Conservation (phyloP, 2,113 vertebrate genomes). For the Athene noctua region DNA sequence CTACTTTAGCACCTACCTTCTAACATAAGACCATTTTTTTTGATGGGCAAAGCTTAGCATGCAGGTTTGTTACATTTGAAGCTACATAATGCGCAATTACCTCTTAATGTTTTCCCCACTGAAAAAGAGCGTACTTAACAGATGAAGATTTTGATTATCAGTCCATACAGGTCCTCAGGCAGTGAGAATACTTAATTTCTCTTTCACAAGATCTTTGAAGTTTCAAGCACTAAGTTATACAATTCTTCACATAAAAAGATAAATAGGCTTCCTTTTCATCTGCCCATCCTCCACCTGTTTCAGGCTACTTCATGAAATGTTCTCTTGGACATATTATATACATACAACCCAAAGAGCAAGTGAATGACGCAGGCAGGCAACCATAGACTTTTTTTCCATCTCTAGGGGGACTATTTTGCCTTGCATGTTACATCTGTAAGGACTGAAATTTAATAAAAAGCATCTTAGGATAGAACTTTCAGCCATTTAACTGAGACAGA, state of each 20-base stretch:
- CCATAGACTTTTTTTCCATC: neutral
- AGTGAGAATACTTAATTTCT: neutral
- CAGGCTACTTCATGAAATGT: neutral
- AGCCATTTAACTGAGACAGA: neutral
- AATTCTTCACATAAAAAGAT: neutral
- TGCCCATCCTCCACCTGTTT: neutral
- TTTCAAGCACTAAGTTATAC: neutral
- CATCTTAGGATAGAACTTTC: neutral
- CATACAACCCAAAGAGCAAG: neutral
- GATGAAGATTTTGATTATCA: neutral
- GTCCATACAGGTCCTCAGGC: neutral
- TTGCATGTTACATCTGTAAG: neutral
- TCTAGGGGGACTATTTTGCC: neutral
- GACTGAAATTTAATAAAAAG: neutral
- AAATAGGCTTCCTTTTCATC: neutral
- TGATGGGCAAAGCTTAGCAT: neutral
- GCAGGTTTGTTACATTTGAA: neutral
- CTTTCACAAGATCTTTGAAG: neutral
- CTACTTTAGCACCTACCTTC: neutral
- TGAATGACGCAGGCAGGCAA: neutral
- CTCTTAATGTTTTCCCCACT: neutral
- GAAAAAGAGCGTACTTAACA: neutral
- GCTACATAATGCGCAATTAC: neutral
- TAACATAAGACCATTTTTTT: neutral
- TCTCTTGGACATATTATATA: neutral